phyloP scores from a whole-genome alignment of 2,888 invertebrate genomes.

The Fragum whitleyi region DNA sequence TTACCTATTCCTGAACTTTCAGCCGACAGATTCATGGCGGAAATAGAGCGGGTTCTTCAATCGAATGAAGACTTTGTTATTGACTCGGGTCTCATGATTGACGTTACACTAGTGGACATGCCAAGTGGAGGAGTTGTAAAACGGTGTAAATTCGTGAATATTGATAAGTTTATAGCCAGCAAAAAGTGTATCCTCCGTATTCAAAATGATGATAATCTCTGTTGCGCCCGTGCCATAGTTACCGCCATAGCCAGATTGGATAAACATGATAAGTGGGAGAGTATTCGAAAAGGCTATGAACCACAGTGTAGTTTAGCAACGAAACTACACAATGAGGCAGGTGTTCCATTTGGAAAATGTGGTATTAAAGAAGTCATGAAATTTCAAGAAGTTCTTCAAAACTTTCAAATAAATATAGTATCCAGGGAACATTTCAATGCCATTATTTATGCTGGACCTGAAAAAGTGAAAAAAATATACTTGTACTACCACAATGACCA shows the following conservation, averaged over 20 bases:
- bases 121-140: slow-evolving; percentile 33
- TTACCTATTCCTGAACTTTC: slow-evolving; percentile 9
- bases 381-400: slow-evolving; percentile 34
- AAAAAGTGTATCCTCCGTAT: slow-evolving; percentile 43
- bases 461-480: slow-evolving; percentile 33
- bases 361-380: slow-evolving; percentile 47
- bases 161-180: slow-evolving; percentile 28
- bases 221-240: slow-evolving; percentile 50
- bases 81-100: slow-evolving; percentile 40
- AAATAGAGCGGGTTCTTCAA: slow-evolving; percentile 34
- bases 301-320: slow-evolving; percentile 38
- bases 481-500: slow-evolving; percentile 49
- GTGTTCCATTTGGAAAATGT: slow-evolving; percentile 40
- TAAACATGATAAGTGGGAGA: slow-evolving; percentile 33
- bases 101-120: slow-evolving; percentile 35
- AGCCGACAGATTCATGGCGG: slow-evolving; percentile 34
- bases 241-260: slow-evolving; percentile 52
- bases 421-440: slow-evolving; percentile 50
- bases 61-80: slow-evolving; percentile 41
- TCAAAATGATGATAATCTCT: slow-evolving; percentile 47
- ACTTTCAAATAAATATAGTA: slow-evolving; percentile 44
- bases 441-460: slow-evolving; percentile 51
- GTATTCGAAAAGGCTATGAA: slow-evolving; percentile 22
- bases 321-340: slow-evolving; percentile 41
- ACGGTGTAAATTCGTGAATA: slow-evolving; percentile 36